phyloP scores from a whole-genome alignment of 2,888 invertebrate species.

The Euzophera pinguis region DNA sequence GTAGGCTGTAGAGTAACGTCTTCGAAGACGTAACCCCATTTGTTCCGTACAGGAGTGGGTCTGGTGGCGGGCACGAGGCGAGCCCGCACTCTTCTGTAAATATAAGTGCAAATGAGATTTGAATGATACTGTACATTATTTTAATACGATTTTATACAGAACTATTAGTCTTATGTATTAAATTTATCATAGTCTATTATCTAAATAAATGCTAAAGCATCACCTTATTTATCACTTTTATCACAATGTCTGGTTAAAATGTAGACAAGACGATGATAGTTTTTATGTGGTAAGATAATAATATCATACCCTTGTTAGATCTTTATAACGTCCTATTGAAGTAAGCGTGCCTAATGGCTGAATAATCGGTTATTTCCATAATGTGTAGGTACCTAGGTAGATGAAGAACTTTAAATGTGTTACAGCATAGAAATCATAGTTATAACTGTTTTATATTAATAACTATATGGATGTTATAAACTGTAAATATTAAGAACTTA shows the following conservation, averaged over 20 bases:
- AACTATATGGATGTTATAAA: conserved; percentile 51
- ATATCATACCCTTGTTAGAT: conserved; percentile 24
- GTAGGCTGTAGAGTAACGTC: conserved; percentile 51
- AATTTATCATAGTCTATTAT: conserved; percentile 36
- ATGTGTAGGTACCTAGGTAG: conserved; percentile 1
- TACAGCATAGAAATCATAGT: conserved; percentile 15
- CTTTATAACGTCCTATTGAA: conserved; percentile 25
- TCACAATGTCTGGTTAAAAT: conserved; percentile 45
- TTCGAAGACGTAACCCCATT: conserved; percentile 51
- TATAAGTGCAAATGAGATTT: conserved; percentile 61
- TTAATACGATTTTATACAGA: conserved; percentile 65
- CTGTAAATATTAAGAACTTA: conserved; percentile 53
- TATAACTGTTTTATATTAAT: conserved; percentile 33
- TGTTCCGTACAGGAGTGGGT: conserved; percentile 21
- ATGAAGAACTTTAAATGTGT: conserved; percentile 10
- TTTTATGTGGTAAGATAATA: conserved; percentile 39
- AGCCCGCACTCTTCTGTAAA: conserved; percentile 39
- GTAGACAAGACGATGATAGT: conserved; percentile 38
- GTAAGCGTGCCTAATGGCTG: conserved; percentile 22
- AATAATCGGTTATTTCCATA: conserved; percentile 15
- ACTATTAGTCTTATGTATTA: conserved; percentile 52
- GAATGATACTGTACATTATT: conserved; percentile 69
- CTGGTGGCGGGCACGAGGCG: conserved; percentile 22
- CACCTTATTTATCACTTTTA: conserved; percentile 53
- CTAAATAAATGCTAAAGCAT: conserved; percentile 42